Evolutionary conservation across 2,797 vertebrate species (phyloP).

Genomic region (Alcedo atthis): DNA sequence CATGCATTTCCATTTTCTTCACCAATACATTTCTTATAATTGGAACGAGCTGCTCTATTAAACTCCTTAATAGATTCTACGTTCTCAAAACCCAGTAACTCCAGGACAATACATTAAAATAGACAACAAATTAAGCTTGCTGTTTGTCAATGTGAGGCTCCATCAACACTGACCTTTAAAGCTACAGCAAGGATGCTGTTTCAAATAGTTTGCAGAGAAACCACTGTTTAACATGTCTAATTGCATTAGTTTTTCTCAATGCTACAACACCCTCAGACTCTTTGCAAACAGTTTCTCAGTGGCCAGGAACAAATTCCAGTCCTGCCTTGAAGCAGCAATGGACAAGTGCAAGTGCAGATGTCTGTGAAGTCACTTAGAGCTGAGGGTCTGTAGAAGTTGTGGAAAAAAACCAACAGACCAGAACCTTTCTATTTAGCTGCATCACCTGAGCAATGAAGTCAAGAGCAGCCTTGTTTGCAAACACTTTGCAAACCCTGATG

Average conservation of each 20-base stretch:
- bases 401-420: not conserved
- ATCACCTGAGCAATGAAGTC: not conserved
- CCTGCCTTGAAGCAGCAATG: not conserved
- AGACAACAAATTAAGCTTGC: conserved; percentile 55
- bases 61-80: conserved; percentile 60
- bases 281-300: not conserved
- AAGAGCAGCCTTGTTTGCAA: not conserved
- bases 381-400: rapidly evolving
- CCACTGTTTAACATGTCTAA: not conserved
- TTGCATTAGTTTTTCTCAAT: not conserved
- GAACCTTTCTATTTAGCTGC: not conserved
- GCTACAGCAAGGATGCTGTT: not conserved
- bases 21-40: conserved; percentile 58
- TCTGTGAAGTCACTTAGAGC: not conserved
- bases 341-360: not conserved
- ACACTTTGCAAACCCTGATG: rapidly evolving
- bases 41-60: conserved; percentile 68
- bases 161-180: conserved; percentile 59
- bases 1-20: conserved; percentile 55
- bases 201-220: conserved; percentile 17
- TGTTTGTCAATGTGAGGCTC: not conserved
- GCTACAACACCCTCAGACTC: not conserved
- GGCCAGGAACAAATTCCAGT: not conserved
- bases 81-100: conserved; percentile 52
- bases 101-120: conserved; percentile 55